Evolutionary conservation across 1,140 invertebrate genomes (phyloP).

Genomic region (Phthorimaea operculella): DNA sequence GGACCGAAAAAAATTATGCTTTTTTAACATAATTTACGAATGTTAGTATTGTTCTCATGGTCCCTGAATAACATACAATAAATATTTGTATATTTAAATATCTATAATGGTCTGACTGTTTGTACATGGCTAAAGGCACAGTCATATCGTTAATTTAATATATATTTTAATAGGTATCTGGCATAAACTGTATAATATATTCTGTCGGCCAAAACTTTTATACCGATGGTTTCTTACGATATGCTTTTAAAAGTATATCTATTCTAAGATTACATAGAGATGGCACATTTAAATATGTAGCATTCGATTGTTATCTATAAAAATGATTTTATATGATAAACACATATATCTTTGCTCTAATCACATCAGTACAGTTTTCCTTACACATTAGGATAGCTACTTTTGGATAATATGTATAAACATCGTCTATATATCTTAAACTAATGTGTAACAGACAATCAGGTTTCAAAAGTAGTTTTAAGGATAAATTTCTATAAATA

Average conservation of each 20-base stretch:
- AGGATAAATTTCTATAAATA: no score
- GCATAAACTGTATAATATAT: background rate
- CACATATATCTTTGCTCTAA: conserved; percentile 52
- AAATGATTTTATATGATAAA: conserved; percentile 36
- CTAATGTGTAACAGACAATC: no score
- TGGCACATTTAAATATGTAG: conserved; percentile 60
- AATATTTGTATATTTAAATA: background rate
- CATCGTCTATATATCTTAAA: background rate
- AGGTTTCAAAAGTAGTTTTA: no score
- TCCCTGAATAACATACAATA: conserved; percentile 22
- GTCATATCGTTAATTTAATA: background rate
- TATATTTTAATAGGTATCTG: background rate
- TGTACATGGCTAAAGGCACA: conserved; percentile 1
- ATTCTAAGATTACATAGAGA: conserved; percentile 43
- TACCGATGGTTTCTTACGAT: conserved; percentile 10
- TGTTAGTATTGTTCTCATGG: conserved; percentile 16
- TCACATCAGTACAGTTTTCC: conserved; percentile 48
- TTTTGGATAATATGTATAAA: conserved; percentile 19
- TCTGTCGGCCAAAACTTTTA: conserved; percentile 18
- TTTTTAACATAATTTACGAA: background rate
- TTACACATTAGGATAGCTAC: conserved; percentile 31
- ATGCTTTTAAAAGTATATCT: conserved; percentile 19
- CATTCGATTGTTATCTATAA: conserved; percentile 40
- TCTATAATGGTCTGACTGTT: background rate
- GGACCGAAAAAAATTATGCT: no score